A percentile compares a stretch with the other conserved stretches of the same genome.
phyloP scores from a whole-genome alignment of 2,888 invertebrate species.

The Bimastos eiseni region DNA sequence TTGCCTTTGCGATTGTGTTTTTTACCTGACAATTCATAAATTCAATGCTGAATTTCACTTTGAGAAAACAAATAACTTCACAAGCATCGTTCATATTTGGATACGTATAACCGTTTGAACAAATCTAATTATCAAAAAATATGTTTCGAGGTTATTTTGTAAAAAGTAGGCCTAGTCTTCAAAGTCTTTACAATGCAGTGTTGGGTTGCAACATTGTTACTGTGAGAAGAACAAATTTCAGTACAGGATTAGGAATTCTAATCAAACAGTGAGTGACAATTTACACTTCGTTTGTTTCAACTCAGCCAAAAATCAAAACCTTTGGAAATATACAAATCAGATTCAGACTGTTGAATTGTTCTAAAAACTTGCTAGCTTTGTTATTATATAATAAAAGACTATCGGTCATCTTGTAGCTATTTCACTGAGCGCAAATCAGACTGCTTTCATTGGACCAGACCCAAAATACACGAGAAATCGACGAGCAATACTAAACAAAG shows the following conservation, averaged over 20 bases:
- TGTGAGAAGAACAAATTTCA: neutral
- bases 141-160: neutral
- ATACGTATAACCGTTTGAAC: neutral
- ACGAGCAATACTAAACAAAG: too few relatives aligned
- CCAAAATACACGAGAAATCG: too few relatives aligned
- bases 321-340: neutral
- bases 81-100: neutral
- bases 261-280: neutral
- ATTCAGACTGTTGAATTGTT: neutral
- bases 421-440: neutral
- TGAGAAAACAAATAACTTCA: neutral
- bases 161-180: neutral
- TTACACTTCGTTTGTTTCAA: neutral
- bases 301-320: neutral
- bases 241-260: neutral
- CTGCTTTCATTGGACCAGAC: neutral
- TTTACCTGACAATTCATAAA: neutral
- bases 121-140: neutral
- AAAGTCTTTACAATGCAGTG: neutral
- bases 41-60: neutral
- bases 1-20: slow-evolving; percentile 9
- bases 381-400: too few relatives aligned
- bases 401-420: neutral
- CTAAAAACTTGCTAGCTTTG: too few relatives aligned
- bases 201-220: too few relatives aligned